Base-by-base conservation (phyloP, 2,113 vertebrate species). In the Dromaius novaehollandiae region DNA sequence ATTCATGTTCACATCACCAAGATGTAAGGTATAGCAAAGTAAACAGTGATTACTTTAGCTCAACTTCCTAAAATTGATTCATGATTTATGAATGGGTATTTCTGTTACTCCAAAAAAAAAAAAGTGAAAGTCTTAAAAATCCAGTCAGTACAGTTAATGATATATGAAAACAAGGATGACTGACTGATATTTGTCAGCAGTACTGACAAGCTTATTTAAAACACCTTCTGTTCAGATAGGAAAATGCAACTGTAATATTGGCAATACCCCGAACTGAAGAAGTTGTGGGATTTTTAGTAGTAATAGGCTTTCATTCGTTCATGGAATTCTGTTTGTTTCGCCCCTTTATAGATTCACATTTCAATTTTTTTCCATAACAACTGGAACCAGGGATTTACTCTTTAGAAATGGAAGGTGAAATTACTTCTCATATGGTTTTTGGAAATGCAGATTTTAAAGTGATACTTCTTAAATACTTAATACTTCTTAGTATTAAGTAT, bases 351-450 rank as follows among this genome's bases (percentile, higher is more conserved):
- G 46, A 34, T 70, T 70, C 30, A 34, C 7, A 16, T 30, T 56
- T 26, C 64, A 66, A 24, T 42, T 40, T 66, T 42, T 65, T 40
- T 28, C 9, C 25, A 30, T 26, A 22, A n/a, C 32, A 19, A n/a
- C 14, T 6, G 74, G 69, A 94, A 61, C 5, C 20, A 76, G 50
- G 68, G 38, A 68, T 73, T 92, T 80, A 38, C 26, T 75, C 48
- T 51, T 30, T 87, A 80, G 66, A 95, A 95, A 82, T 82, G 82
- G 82, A 91, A 93, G 70, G 40, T 82, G 44, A 51, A 92, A 61
- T 82, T 63, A 74, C 13, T 76, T 10, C 32, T 42, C 22, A 3
- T 55, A 38, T 38, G n/a, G 82, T 5, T 88, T 46, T 85, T 73
- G 70, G 75, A 93, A 93, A 34, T 0, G 1, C 20, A 53, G 10